Evolutionary conservation across 2,113 vertebrate genomes (phyloP), one percentile per base, ranked within the genome.

Genomic region (Reinhardtius hippoglossoides): DNA sequence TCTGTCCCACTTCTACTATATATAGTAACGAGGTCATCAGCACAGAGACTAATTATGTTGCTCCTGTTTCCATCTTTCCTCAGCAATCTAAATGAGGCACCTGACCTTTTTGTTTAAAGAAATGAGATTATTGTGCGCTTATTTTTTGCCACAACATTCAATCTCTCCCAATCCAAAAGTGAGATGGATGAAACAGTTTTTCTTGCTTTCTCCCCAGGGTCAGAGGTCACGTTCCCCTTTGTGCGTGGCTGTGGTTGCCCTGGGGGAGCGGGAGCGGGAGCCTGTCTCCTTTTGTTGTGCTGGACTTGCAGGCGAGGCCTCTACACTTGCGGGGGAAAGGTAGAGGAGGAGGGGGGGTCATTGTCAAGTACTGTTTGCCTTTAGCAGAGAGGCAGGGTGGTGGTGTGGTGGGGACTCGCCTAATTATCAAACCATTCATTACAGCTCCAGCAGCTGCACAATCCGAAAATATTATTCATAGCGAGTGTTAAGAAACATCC

Each of bases 271-370:
- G 88, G 86, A 77, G 71, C 82, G 90, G 88, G 86, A 77, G 71
- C 82, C 65, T 71, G 67, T 89, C 84, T 88, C 87, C 78, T 85
- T 91, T 92, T 92, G 92, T 92, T 91, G 87, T 74, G 46, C 69
- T 18, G 71, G 90, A 89, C 76, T 88, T 81, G 74, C 85, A 79
- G 87, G 92, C 72, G 74, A 92, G 90, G 87, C 82, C 82, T 77
- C 59, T 31, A 59, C 76, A 76, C 66, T 57, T 67, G 62, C 6
- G 59, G 64, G 40, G 37, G 68, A 48, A 35, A 54, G 67, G 54
- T 27, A 5, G 56, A 8, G 23, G 23, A 0, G 77, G 60, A 44
- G 57, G 24, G 78, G 65, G 52, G 65, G 60, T 15, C 15, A 46
- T 82, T 85, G 76, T 89, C 82, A 88, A 88, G 80, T 86, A 67